Conservation (phyloP, 2,797 vertebrate genomes). For the Macroramphosus scolopax region DNA sequence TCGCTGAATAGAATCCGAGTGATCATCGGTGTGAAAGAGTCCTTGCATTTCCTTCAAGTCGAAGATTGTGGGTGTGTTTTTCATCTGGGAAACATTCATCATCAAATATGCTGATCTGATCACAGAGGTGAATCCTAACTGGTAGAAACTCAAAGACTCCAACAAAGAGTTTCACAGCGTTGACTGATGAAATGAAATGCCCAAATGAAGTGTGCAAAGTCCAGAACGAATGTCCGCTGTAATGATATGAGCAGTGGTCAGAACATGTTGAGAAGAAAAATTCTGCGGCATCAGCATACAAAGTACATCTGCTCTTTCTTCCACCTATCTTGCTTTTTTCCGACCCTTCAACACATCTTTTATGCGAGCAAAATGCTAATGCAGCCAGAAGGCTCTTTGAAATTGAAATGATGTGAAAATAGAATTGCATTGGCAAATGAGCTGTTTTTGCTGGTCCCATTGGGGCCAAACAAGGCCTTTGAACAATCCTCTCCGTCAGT, state of each 20-base stretch:
- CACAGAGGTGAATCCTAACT: no score
- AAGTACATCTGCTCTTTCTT: conserved; percentile 23
- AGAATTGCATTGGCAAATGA: conserved; percentile 76
- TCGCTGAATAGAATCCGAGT: no score
- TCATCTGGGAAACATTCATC: no score
- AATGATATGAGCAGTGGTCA: not conserved
- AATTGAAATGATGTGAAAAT: conserved; percentile 82
- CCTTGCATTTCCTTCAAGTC: no score
- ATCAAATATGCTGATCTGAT: no score
- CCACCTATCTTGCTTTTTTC: conserved; percentile 17
- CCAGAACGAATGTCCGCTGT: no score
- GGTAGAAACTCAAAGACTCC: not conserved
- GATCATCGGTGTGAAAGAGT: no score
- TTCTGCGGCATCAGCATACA: conserved; percentile 12
- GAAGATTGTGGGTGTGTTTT: no score
- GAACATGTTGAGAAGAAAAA: conserved; percentile 29
- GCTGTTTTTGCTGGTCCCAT: conserved; percentile 70
- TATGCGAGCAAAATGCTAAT: conserved; percentile 73
- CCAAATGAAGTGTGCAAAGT: not conserved
- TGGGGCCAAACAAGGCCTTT: conserved; percentile 63
- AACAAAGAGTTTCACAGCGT: no score
- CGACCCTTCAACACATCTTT: conserved; percentile 54
- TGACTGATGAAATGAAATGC: not conserved
- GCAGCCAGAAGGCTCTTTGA: conserved; percentile 73
- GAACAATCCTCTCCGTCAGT: conserved; percentile 53